Evolutionary conservation across 2,888 invertebrate genomes (phyloP).

Genomic region (Eilema sororculum): DNA sequence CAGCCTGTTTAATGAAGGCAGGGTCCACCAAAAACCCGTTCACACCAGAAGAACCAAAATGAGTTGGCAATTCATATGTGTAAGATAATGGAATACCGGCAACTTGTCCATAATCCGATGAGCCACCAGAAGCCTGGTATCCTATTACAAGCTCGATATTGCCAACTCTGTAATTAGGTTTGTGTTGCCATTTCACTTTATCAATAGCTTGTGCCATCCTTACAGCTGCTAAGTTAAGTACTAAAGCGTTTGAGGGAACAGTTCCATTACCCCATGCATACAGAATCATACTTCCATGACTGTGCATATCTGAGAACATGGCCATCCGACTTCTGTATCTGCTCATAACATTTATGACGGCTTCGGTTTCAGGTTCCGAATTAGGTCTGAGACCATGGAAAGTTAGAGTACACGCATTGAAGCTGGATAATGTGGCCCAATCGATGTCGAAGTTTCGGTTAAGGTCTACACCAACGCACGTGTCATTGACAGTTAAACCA

Average conservation of each 20-base stretch:
- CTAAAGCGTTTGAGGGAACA: conserved; percentile 80
- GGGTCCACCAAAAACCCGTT: conserved; percentile 86
- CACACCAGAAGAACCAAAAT: conserved; percentile 9
- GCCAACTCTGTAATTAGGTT: conserved; percentile 83
- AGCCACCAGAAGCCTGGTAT: conserved; percentile 88
- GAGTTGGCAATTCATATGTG: conserved; percentile 87
- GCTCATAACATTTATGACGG: conserved; percentile 86
- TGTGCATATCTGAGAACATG: conserved; percentile 91
- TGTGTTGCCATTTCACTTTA: conserved; percentile 73
- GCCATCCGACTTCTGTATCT: conserved; percentile 80
- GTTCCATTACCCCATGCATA: conserved; percentile 72
- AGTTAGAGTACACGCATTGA: conserved; percentile 85
- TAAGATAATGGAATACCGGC: conserved; percentile 84
- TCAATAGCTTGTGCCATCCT: conserved; percentile 79
- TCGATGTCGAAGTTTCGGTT: conserved; percentile 92
- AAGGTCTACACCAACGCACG: conserved; percentile 90
- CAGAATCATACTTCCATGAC: conserved; percentile 90
- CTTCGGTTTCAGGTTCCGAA: conserved; percentile 89
- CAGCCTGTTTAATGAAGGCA: conserved; percentile 83
- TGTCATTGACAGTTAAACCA: conserved; percentile 54
- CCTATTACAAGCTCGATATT: conserved; percentile 75
- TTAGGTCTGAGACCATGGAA: conserved; percentile 88
- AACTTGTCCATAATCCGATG: conserved; percentile 88
- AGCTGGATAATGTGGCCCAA: conserved; percentile 87
- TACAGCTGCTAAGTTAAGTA: conserved; percentile 71